A percentile compares a stretch with the other conserved stretches of the same genome.
phyloP scores from a whole-genome alignment of 2,888 invertebrate species.

The Clostera curtula region DNA sequence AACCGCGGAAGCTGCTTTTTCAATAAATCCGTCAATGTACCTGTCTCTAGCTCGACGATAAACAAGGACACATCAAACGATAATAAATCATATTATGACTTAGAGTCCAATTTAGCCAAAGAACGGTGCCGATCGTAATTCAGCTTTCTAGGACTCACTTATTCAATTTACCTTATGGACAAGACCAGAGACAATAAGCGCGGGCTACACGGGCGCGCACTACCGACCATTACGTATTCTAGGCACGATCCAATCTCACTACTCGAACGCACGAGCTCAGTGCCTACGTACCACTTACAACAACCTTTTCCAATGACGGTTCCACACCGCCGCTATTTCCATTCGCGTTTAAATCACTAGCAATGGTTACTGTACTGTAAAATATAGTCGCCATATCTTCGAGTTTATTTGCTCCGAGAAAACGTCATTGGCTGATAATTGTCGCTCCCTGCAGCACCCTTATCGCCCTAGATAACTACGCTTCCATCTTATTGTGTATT shows the following conservation, averaged over 20 bases:
- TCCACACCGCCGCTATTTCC: conserved; percentile 1
- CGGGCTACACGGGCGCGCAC: conserved; percentile 62
- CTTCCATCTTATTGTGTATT: conserved; percentile 68
- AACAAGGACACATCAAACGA: conserved; percentile 18
- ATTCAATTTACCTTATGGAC: conserved; percentile 56
- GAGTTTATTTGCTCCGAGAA: conserved; percentile 28
- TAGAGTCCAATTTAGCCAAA: conserved; percentile 39
- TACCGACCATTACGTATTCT: conserved; percentile 69
- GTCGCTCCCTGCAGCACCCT: conserved; percentile 56
- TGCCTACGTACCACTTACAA: conserved; percentile 10
- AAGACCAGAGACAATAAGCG: conserved; percentile 48
- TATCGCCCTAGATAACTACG: conserved; percentile 70
- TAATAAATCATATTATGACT: conserved; percentile 39
- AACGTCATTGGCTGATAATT: conserved; percentile 63
- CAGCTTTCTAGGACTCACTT: conserved; percentile 43
- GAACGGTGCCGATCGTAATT: conserved; percentile 31
- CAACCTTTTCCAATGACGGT: conserved; percentile 15
- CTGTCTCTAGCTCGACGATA: conserved; percentile 13
- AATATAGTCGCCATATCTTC: conserved; percentile 10
- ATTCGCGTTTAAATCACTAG: conserved; percentile 13
- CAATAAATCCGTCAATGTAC: too few relatives aligned
- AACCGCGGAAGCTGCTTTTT: too few relatives aligned
- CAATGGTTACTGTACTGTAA: conserved; percentile 24
- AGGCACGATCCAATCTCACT: conserved; percentile 48
- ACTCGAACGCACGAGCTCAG: conserved; percentile 20